Conservation (phyloP, 2,888 invertebrate genomes). For the Orthosia gracilis region DNA sequence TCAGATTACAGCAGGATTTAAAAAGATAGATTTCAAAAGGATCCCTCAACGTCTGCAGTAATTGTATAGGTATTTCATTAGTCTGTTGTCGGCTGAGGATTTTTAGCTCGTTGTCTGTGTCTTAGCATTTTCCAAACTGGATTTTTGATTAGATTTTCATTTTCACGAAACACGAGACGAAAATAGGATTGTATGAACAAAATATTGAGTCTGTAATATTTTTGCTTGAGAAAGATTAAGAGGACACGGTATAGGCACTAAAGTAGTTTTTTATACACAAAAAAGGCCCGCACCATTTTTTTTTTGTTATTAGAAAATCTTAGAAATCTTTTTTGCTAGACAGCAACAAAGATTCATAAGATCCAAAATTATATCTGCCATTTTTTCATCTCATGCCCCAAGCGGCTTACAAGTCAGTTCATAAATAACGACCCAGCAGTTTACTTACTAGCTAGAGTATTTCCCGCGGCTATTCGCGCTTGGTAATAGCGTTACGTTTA, state of each 20-base stretch:
- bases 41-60: slow-evolving; percentile 17
- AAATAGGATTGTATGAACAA: slow-evolving; percentile 10
- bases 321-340: background rate
- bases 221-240: slow-evolving; percentile 9
- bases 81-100: slow-evolving; percentile 14
- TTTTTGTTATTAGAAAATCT: slow-evolving; percentile 13
- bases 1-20: slow-evolving; percentile 37
- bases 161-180: slow-evolving; percentile 30
- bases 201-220: slow-evolving; percentile 11
- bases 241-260: slow-evolving; percentile 3
- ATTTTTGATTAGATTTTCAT: slow-evolving; percentile 29
- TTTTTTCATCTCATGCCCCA: background rate
- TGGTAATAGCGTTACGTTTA: slow-evolving; percentile 46
- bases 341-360: slow-evolving; percentile 5
- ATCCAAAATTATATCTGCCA: background rate
- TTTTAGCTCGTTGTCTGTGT: slow-evolving; percentile 17
- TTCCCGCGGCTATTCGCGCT: slow-evolving; percentile 26
- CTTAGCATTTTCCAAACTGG: slow-evolving; percentile 10
- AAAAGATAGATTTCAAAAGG: slow-evolving; percentile 32
- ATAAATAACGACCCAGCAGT: slow-evolving; percentile 37
- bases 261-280: slow-evolving; percentile 1
- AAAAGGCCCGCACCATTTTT: background rate
- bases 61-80: slow-evolving; percentile 52
- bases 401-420: slow-evolving; percentile 31
- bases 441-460: slow-evolving; percentile 32